Evolutionary conservation across 2,888 invertebrate species (phyloP).

Genomic region (Liposcelis brunnea): DNA sequence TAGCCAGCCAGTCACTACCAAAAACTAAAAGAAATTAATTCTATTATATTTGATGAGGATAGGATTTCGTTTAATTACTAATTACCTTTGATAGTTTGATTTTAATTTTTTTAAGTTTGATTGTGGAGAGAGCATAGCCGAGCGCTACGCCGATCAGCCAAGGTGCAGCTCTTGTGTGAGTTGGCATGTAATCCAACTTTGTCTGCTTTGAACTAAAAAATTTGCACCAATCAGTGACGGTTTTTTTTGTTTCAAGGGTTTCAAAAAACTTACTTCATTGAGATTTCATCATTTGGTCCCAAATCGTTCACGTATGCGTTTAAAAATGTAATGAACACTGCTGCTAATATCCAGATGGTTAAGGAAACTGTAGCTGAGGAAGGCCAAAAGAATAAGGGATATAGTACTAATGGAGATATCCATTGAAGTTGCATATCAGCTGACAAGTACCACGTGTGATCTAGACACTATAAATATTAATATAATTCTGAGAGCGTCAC

Average conservation of each 20-base stretch:
- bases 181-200: background rate
- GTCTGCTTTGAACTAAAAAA: too few relatives aligned
- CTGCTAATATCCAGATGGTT: conserved; percentile 20
- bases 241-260: too few relatives aligned
- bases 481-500: background rate
- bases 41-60: too few relatives aligned
- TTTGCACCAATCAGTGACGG: too few relatives aligned
- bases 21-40: too few relatives aligned
- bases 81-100: background rate
- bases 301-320: conserved; percentile 24
- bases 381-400: conserved; percentile 27
- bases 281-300: too few relatives aligned
- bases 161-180: background rate
- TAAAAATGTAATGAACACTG: conserved; percentile 20
- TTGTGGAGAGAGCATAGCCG: background rate
- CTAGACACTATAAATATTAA: conserved; percentile 25
- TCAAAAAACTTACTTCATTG: too few relatives aligned
- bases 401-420: conserved; percentile 34
- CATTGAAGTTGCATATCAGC: conserved; percentile 37
- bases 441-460: conserved; percentile 37
- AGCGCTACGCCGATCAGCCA: conserved; percentile 1
- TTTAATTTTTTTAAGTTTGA: background rate
- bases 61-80: background rate
- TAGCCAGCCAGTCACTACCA: too few relatives aligned
- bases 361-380: conserved; percentile 21